A percentile compares a stretch with the other conserved stretches of the same genome.
phyloP scores from a whole-genome alignment of 2,888 invertebrate genomes.

The Aquatica leii region DNA sequence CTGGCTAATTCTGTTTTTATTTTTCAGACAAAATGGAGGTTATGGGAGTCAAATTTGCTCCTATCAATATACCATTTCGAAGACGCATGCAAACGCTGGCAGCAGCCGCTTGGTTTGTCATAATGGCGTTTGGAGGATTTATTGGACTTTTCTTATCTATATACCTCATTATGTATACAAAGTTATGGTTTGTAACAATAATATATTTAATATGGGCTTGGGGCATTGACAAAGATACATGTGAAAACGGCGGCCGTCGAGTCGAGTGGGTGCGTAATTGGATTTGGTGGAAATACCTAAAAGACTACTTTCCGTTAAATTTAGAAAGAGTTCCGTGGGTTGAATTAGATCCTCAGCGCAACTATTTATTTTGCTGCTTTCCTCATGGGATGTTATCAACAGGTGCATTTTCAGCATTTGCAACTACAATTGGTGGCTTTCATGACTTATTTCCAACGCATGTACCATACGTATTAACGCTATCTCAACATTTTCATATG shows the following conservation, averaged over 20 bases:
- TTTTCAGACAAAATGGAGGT: slow-evolving; percentile 55
- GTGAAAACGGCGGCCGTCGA: slow-evolving; percentile 65
- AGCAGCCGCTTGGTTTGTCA: slow-evolving; percentile 75
- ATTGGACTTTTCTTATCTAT: slow-evolving; percentile 64
- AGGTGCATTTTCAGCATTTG: slow-evolving; percentile 82
- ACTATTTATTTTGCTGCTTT: slow-evolving; percentile 81
- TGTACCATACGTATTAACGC: slow-evolving; percentile 62
- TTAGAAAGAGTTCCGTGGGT: slow-evolving; percentile 85
- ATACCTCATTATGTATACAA: slow-evolving; percentile 67
- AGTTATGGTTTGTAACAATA: slow-evolving; percentile 65
- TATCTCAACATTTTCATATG: slow-evolving; percentile 74
- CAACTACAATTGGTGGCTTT: slow-evolving; percentile 69
- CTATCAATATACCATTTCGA: slow-evolving; percentile 75
- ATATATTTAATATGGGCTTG: slow-evolving; percentile 72
- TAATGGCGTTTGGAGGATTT: slow-evolving; percentile 69
- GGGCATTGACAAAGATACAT: slow-evolving; percentile 66
- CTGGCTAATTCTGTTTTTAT: slow-evolving; percentile 1
- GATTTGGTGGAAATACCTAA: slow-evolving; percentile 76
- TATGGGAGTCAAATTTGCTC: slow-evolving; percentile 86
- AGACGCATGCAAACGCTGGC: slow-evolving; percentile 86
- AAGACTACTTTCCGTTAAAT: slow-evolving; percentile 86
- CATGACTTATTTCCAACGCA: slow-evolving; percentile 63
- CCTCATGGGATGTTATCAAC: slow-evolving; percentile 88
- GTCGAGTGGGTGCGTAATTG: slow-evolving; percentile 65
- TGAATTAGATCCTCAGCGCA: slow-evolving; percentile 79